Conservation (phyloP, 1,140 invertebrate genomes). For the Ectropis grisescens region DNA sequence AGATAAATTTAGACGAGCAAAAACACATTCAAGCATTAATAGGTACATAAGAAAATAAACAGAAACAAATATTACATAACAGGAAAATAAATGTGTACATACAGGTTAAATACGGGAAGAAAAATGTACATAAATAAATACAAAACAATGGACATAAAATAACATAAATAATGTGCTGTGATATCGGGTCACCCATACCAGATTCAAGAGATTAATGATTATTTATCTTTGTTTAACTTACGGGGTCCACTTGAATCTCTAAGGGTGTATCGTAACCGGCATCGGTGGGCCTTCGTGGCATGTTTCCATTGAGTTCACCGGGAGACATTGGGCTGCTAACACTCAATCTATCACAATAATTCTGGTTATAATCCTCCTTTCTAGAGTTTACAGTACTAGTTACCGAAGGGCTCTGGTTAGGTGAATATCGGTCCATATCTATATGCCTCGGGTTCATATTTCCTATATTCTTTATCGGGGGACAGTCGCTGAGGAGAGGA, state of each 20-base stretch:
- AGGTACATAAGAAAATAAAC: too few relatives aligned
- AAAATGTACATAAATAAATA: too few relatives aligned
- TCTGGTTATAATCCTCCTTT: conserved; percentile 58
- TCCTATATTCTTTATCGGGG: conserved; percentile 63
- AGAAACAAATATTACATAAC: too few relatives aligned
- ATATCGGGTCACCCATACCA: too few relatives aligned
- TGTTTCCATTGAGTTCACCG: conserved; percentile 49
- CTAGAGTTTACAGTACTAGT: conserved; percentile 42
- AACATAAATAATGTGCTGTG: too few relatives aligned
- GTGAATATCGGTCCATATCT: conserved; percentile 56
- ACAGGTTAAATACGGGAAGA: too few relatives aligned
- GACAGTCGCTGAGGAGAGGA: conserved; percentile 57
- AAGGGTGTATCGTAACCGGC: conserved; percentile 67
- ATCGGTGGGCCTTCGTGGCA: conserved; percentile 35
- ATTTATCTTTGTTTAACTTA: conserved; percentile 52
- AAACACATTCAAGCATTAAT: too few relatives aligned
- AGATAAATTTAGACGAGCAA: too few relatives aligned
- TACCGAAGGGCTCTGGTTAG: conserved; percentile 34
- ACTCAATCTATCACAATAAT: conserved; percentile 56
- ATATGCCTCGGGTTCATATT: conserved; percentile 69
- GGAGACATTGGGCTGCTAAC: conserved; percentile 42
- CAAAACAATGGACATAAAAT: too few relatives aligned
- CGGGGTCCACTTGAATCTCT: conserved; percentile 76
- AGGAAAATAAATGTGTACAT: too few relatives aligned
- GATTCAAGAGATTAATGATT: too few relatives aligned